phyloP scores from a whole-genome alignment of 1,140 invertebrate species.

The Meloidogyne chitwoodi region DNA sequence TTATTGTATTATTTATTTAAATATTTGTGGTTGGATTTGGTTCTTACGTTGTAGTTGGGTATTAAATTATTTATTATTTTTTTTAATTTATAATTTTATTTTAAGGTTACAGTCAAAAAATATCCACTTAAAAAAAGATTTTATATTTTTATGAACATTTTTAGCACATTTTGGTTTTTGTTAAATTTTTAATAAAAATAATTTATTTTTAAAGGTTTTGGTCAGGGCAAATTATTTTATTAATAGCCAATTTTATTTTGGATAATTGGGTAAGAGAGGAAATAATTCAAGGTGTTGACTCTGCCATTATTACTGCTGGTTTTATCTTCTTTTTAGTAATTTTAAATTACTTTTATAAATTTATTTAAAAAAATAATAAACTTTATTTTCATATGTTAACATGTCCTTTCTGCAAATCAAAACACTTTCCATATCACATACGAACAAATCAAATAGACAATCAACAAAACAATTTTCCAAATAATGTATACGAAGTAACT shows the following conservation, averaged over 20 bases:
- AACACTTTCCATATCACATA: slow-evolving; percentile 76
- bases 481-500: slow-evolving; percentile 38
- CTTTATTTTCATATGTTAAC: slow-evolving; percentile 69
- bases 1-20: slow-evolving; percentile 74
- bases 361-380: background rate
- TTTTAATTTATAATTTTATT: background rate
- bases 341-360: slow-evolving; percentile 42
- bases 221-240: slow-evolving; percentile 73
- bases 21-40: slow-evolving; percentile 76
- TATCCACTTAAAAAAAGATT: slow-evolving; percentile 73
- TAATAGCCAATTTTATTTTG: slow-evolving; percentile 76
- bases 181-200: background rate
- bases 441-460: slow-evolving; percentile 70
- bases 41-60: slow-evolving; percentile 70
- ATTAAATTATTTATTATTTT: slow-evolving; percentile 62
- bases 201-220: slow-evolving; percentile 66
- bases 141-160: slow-evolving; percentile 74
- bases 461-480: slow-evolving; percentile 35
- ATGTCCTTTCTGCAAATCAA: slow-evolving; percentile 74
- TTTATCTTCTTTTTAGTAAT: slow-evolving; percentile 75
- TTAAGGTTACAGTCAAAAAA: slow-evolving; percentile 53
- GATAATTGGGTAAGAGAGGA: slow-evolving; percentile 86
- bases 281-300: slow-evolving; percentile 74
- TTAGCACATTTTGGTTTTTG: slow-evolving; percentile 73
- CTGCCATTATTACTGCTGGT: slow-evolving; percentile 73